These are phyloP conservation scores for Baccha elongata DNA, from an alignment of 2,888 invertebrate genomes.

Conservation along the genomic window DNA sequence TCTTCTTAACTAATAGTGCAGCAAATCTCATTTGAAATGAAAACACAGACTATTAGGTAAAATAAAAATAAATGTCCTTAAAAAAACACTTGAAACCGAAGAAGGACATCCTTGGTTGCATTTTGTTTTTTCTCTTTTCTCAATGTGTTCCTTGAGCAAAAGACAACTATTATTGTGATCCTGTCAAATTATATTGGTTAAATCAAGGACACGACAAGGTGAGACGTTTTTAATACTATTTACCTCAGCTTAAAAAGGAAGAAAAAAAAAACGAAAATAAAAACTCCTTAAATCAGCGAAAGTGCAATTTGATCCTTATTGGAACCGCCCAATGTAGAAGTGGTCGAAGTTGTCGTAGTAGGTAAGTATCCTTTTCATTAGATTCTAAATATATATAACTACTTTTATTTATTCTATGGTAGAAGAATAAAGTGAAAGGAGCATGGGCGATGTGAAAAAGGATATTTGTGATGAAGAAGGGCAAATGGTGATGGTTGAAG, in stretches of 20 bases:
- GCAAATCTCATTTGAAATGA: slow-evolving; percentile 49
- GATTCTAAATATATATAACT: slow-evolving; percentile 16
- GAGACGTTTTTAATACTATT: slow-evolving; percentile 48
- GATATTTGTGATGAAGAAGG: slow-evolving; percentile 57
- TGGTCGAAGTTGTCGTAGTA: slow-evolving; percentile 29
- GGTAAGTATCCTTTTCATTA: slow-evolving; percentile 60
- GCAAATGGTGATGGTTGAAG: slow-evolving; percentile 62
- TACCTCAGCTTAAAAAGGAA: slow-evolving; percentile 15
- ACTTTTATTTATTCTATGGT: slow-evolving; percentile 26
- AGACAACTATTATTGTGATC: slow-evolving; percentile 53
- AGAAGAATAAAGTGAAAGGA: slow-evolving; percentile 37
- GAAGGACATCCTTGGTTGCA: slow-evolving; percentile 48
- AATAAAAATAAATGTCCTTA: slow-evolving; percentile 18
- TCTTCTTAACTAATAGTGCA: slow-evolving; percentile 7
- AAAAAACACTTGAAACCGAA: slow-evolving; percentile 65
- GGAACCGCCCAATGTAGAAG: slow-evolving; percentile 57
- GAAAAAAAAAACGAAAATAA: slow-evolving; percentile 17
- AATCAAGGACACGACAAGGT: slow-evolving; percentile 66
- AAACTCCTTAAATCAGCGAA: slow-evolving; percentile 64
- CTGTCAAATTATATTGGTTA: slow-evolving; percentile 73
- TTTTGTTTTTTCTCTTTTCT: slow-evolving; percentile 14
- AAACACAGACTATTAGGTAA: slow-evolving; percentile 57
- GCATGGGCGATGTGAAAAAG: slow-evolving; percentile 61
- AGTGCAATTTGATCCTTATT: slow-evolving; percentile 77
- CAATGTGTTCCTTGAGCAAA: slow-evolving; percentile 46